Conservation (phyloP, 2,113 vertebrate species). For the Peromyscus polionotus region DNA sequence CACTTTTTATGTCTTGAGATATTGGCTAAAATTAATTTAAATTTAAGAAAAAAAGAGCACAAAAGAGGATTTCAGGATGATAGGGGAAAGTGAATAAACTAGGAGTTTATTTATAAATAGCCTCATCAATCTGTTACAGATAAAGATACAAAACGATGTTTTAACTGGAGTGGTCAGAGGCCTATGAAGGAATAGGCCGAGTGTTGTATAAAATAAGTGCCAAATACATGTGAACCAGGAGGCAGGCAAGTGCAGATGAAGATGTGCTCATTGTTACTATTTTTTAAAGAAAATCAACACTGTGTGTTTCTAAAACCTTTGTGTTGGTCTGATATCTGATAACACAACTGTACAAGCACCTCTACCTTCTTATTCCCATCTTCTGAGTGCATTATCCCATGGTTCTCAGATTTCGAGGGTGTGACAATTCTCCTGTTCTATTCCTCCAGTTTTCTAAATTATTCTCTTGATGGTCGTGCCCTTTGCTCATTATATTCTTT, state of each 20-base stretch:
- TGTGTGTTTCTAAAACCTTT: background rate
- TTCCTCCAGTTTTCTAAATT: background rate
- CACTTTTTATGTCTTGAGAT: background rate
- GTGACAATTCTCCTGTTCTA: background rate
- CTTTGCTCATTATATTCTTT: background rate
- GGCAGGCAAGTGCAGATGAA: background rate
- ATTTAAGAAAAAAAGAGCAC: background rate
- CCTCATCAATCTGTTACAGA: background rate
- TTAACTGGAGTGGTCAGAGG: background rate
- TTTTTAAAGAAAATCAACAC: constrained; percentile 39
- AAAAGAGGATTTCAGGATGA: background rate
- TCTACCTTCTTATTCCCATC: background rate
- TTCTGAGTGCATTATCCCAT: background rate
- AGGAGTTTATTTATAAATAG: background rate
- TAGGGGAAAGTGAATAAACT: background rate
- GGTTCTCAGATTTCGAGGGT: background rate
- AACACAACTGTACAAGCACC: background rate
- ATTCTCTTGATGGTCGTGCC: constrained; percentile 2
- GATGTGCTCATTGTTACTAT: background rate
- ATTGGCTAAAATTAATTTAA: background rate
- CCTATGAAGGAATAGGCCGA: background rate
- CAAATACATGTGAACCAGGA: background rate
- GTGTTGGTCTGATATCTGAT: background rate
- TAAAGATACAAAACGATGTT: background rate
- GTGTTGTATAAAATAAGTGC: background rate